Evolutionary conservation across 2,888 invertebrate species (phyloP).

Genomic region (Dione vanillae): DNA sequence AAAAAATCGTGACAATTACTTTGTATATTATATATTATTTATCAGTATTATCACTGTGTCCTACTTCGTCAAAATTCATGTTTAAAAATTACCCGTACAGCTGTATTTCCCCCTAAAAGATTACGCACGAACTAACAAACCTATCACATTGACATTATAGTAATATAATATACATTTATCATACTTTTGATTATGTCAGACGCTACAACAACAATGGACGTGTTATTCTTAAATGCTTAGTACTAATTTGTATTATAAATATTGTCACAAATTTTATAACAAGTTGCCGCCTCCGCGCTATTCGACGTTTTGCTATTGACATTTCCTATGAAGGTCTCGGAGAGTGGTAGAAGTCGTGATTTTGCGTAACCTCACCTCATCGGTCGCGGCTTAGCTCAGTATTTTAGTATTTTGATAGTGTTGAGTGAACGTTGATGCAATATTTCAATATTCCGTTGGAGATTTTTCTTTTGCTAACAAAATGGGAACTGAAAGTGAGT

Average conservation of each 20-base stretch:
- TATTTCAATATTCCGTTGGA: slow-evolving; percentile 45
- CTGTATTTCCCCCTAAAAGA: slow-evolving; percentile 4
- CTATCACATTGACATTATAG: neutral
- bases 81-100: slow-evolving; percentile 7
- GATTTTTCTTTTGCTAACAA: slow-evolving; percentile 37
- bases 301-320: slow-evolving; percentile 76
- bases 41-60: too few relatives aligned
- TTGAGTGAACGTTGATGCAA: slow-evolving; percentile 62
- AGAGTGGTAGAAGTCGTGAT: slow-evolving; percentile 66
- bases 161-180: neutral
- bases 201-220: neutral
- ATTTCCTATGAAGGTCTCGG: slow-evolving; percentile 79
- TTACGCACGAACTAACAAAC: neutral
- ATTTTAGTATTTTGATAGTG: slow-evolving; percentile 66
- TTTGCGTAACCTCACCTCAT: slow-evolving; percentile 77
- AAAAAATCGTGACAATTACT: too few relatives aligned
- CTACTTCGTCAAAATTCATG: neutral
- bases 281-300: slow-evolving; percentile 54
- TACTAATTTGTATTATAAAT: slow-evolving; percentile 14
- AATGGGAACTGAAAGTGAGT: slow-evolving; percentile 63
- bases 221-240: neutral
- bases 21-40: too few relatives aligned
- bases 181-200: slow-evolving; percentile 4
- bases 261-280: slow-evolving; percentile 54
- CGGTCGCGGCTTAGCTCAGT: slow-evolving; percentile 59